Evolutionary conservation across 2,888 invertebrate species (phyloP).

Genomic region (Anthrax anthrax): DNA sequence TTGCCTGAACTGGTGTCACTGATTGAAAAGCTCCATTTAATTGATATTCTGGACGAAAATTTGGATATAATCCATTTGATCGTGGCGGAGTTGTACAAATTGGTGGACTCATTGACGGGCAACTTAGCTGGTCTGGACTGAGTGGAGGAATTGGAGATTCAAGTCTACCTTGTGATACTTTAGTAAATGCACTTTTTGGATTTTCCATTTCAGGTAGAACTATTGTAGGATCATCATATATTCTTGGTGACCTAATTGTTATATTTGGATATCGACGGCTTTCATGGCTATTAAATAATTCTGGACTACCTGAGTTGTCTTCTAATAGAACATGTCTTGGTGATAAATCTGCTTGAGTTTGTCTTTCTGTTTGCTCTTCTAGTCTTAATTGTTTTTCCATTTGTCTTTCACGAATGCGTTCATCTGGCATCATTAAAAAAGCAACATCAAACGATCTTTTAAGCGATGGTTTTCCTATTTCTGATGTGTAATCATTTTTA

Average conservation of each 20-base stretch:
- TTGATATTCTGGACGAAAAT: constrained; percentile 31
- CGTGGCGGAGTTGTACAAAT: constrained; percentile 44
- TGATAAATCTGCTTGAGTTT: constrained; percentile 33
- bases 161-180: constrained; percentile 40
- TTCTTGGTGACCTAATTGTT: constrained; percentile 20
- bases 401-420: constrained; percentile 51
- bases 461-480: constrained; percentile 38
- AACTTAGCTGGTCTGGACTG: constrained; percentile 62
- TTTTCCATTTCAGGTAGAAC: constrained; percentile 32
- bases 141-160: constrained; percentile 46
- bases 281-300: constrained; percentile 24
- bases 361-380: constrained; percentile 33
- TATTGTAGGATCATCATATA: constrained; percentile 33
- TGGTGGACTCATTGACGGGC: constrained; percentile 67
- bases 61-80: constrained; percentile 26
- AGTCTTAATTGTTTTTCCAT: constrained; percentile 37
- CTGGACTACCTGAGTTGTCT: constrained; percentile 11
- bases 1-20: constrained; percentile 27
- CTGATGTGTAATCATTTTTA: constrained; percentile 28
- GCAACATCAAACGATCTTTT: constrained; percentile 85
- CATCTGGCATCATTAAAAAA: constrained; percentile 77
- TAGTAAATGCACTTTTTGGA: constrained; percentile 71
- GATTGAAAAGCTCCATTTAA: constrained; percentile 32
- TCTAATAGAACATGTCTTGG: constrained; percentile 15
- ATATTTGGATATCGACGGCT: constrained; percentile 28